phyloP scores from a whole-genome alignment of 2,113 vertebrate species.

The Grammomys dolichurus region DNA sequence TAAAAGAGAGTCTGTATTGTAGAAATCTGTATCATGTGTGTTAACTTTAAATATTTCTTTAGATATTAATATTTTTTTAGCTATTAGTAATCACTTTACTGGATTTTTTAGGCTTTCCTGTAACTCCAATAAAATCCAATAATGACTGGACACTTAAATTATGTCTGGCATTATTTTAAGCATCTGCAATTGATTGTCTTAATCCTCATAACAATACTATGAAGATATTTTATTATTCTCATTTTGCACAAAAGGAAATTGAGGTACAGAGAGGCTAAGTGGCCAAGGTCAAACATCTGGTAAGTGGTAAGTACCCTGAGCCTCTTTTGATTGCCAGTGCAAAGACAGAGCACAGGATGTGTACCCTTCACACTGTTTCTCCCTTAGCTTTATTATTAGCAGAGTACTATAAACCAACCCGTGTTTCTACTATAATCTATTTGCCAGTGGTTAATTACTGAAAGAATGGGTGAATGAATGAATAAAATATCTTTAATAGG shows the following conservation, averaged over 20 bases:
- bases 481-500: background rate
- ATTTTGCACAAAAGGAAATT: conserved; percentile 66
- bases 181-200: conserved; percentile 43
- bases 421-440: background rate
- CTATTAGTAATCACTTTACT: background rate
- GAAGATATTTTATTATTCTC: conserved; percentile 50
- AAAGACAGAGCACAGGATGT: background rate
- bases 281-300: conserved; percentile 29
- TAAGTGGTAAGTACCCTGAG: background rate
- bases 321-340: conserved; percentile 6
- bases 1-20: background rate
- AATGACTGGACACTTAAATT: conserved; percentile 25
- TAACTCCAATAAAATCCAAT: conserved; percentile 27
- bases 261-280: conserved; percentile 21
- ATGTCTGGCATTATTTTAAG: background rate
- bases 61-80: background rate
- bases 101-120: background rate
- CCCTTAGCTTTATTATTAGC: background rate
- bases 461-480: background rate
- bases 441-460: background rate
- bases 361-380: background rate
- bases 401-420: background rate
- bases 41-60: background rate
- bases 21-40: background rate
- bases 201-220: conserved; percentile 36